phyloP scores from a whole-genome alignment of 2,113 vertebrate genomes.

The Perca fluviatilis region DNA sequence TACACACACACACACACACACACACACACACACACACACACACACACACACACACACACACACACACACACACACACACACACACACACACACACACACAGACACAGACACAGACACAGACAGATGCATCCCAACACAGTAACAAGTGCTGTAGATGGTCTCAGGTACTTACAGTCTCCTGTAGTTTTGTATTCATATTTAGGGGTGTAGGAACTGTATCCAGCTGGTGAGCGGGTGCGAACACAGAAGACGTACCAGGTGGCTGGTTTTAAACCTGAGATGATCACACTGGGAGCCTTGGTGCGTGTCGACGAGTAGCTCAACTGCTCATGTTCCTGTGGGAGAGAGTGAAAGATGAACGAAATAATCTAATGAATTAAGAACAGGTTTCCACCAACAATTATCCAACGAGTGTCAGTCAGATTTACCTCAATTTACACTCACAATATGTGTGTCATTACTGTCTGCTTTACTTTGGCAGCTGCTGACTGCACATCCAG shows the following conservation, averaged over 20 bases:
- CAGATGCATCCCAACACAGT: background rate
- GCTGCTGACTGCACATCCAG: background rate
- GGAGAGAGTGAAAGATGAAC: slow-evolving; percentile 25
- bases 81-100: too few relatives aligned
- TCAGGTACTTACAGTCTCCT: slow-evolving; percentile 86
- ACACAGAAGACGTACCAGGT: slow-evolving; percentile 96
- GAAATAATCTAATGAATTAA: background rate
- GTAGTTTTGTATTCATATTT: slow-evolving; percentile 95
- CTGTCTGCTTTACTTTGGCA: background rate
- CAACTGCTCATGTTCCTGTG: slow-evolving; percentile 93
- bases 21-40: too few relatives aligned
- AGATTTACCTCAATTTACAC: background rate
- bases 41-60: too few relatives aligned
- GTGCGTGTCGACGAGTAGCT: slow-evolving; percentile 96
- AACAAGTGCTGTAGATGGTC: background rate
- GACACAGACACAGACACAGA: too few relatives aligned
- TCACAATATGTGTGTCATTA: background rate
- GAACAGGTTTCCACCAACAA: background rate
- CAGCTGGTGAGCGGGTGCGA: slow-evolving; percentile 90
- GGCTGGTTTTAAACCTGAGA: slow-evolving; percentile 93
- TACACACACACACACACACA: background rate
- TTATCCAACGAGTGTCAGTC: background rate
- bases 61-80: background rate
- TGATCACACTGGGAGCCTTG: slow-evolving; percentile 94
- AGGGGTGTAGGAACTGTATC: slow-evolving; percentile 94